Evolutionary conservation across 1,140 invertebrate genomes (phyloP), one percentile per base, ranked within the genome.

Genomic region (Drosophila suzukii): DNA sequence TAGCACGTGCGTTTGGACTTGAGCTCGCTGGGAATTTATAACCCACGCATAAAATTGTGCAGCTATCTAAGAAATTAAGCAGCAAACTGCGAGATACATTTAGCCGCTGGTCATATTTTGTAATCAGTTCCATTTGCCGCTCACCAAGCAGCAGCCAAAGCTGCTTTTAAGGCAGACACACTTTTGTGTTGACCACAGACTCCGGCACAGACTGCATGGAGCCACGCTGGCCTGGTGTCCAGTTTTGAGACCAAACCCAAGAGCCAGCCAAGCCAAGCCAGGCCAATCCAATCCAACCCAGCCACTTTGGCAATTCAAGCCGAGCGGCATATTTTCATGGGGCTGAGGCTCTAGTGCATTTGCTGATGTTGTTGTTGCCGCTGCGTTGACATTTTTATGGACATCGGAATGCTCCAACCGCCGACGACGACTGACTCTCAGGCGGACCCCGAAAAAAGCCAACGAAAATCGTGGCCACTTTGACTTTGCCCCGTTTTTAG

Each of bases 51-150:
- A 54, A 79, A 76, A 77, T 58, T 73, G 57, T 46, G 59, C 75
- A 79, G 73, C 77, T 88, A 90, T 89, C 85, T 78, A 70, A 63
- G 75, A 90, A 90, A 90, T 90, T 90, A 85, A 89, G 77, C 85
- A 90, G 78, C 78, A 82, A 90, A 90, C 77, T 78, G 77, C 84
- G 65, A 77, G 73, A 89, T 90, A 90, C 81, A 81, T 90, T 90
- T 90, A 81, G 81, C 85, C 81, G 86, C 84, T 72, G 83, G 83
- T 88, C 83, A 88, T 88, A 88, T 88, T 88, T 88, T 88, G 83
- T 88, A 88, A 88, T 88, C 83, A 88, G 83, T 83, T 88, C 89
- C 82, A 82, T 91, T 90, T 86, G 90, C 90, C 89, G 89, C 75
- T 77, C 75, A 77, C 75, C 74, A 47, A 59, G 30, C 53, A 34